Conservation (phyloP, 2,797 vertebrate species). For the Galaxias olidus region DNA sequence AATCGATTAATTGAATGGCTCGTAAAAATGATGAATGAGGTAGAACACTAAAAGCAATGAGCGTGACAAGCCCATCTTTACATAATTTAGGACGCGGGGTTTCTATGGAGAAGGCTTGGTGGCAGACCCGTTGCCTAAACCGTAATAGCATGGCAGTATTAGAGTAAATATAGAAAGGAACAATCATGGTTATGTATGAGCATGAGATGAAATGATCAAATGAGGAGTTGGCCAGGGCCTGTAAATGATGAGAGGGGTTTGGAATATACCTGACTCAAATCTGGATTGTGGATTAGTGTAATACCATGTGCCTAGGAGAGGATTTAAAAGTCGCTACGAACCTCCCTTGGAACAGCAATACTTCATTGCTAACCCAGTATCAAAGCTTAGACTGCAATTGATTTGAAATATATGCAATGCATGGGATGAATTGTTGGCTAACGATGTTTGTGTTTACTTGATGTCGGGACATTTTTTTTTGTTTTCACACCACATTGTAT, state of each 20-base stretch:
- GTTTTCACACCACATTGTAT: slow-evolving; percentile 16
- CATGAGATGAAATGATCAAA: slow-evolving; percentile 20
- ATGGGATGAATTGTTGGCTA: neutral
- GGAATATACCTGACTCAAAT: neutral
- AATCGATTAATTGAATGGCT: slow-evolving; percentile 89
- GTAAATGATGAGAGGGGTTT: slow-evolving; percentile 18
- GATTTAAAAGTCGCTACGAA: slow-evolving; percentile 1
- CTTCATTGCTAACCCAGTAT: neutral
- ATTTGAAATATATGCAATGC: slow-evolving; percentile 7
- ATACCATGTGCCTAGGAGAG: slow-evolving; percentile 3
- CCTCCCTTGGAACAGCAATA: neutral
- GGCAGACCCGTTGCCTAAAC: neutral
- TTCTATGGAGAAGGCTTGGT: slow-evolving; percentile 4
- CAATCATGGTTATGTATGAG: slow-evolving; percentile 27
- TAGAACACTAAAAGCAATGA: slow-evolving; percentile 73
- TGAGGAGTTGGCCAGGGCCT: slow-evolving; percentile 16
- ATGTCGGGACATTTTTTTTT: too few species aligned
- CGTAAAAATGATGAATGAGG: slow-evolving; percentile 88
- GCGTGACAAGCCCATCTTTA: slow-evolving; percentile 59
- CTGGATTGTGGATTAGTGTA: slow-evolving; percentile 9
- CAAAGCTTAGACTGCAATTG: slow-evolving; percentile 6
- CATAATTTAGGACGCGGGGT: neutral
- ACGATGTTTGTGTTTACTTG: neutral
- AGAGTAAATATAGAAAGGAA: slow-evolving; percentile 27
- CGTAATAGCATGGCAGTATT: slow-evolving; percentile 23